Percentiles rank a stretch among this genome's conserved stretches.
phyloP scores from a whole-genome alignment of 2,888 invertebrate genomes.

The Stenotaenia linearis region DNA sequence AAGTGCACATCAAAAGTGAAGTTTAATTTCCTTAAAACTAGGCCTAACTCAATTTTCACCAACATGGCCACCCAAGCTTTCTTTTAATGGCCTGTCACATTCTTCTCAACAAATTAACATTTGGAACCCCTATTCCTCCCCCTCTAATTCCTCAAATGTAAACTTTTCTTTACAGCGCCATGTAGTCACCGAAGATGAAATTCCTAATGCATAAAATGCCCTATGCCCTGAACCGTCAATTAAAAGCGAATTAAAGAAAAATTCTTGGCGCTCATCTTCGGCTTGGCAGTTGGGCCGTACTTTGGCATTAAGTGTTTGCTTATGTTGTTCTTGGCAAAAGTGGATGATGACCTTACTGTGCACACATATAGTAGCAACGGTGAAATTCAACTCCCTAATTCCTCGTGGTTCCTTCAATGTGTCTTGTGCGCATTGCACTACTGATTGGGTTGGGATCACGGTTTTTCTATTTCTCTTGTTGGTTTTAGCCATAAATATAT shows the following conservation, averaged over 20 bases:
- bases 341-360: too few species aligned
- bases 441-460: too few species aligned
- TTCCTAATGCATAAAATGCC: neutral
- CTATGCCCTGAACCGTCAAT: neutral
- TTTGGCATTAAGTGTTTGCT: too few species aligned
- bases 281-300: too few species aligned
- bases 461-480: too few species aligned
- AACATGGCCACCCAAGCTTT: slow-evolving; percentile 5
- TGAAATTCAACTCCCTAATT: too few species aligned
- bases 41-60: slow-evolving; percentile 6
- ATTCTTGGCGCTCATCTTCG: neutral
- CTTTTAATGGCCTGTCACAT: slow-evolving; percentile 5
- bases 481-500: too few species aligned
- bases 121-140: neutral
- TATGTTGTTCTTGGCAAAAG: too few species aligned
- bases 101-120: slow-evolving; percentile 23
- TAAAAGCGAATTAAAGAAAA: neutral
- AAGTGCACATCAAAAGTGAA: slow-evolving; percentile 15
- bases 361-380: too few species aligned
- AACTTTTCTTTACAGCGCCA: slow-evolving; percentile 21
- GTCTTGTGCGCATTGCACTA: too few species aligned
- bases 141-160: neutral
- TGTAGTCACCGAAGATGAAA: neutral
- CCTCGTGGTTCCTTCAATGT: too few species aligned
- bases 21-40: slow-evolving; percentile 10